Conservation (phyloP, 2,888 invertebrate genomes). For the Blastobasis lacticolella region DNA sequence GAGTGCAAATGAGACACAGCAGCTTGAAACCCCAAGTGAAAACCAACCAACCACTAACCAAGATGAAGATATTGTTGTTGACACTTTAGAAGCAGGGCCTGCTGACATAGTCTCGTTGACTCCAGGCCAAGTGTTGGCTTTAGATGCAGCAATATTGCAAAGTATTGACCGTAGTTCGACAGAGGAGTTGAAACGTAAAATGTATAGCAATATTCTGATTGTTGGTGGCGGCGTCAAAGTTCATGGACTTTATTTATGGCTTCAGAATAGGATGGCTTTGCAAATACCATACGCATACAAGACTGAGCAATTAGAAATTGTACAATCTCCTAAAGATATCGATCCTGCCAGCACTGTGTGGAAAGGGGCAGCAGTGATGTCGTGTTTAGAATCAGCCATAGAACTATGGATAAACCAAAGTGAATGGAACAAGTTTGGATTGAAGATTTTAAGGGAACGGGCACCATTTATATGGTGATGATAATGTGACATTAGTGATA, state of each 20-base stretch:
- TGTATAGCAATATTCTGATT: slow-evolving; percentile 93
- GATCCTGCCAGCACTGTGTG: slow-evolving; percentile 92
- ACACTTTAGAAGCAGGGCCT: slow-evolving; percentile 69
- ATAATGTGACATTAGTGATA: background rate
- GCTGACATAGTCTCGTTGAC: slow-evolving; percentile 81
- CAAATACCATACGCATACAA: slow-evolving; percentile 88
- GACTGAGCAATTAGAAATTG: slow-evolving; percentile 90
- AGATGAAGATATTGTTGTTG: slow-evolving; percentile 85
- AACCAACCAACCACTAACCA: slow-evolving; percentile 61
- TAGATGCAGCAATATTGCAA: slow-evolving; percentile 93
- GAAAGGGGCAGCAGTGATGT: slow-evolving; percentile 96
- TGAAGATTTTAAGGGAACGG: slow-evolving; percentile 89
- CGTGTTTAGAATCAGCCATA: slow-evolving; percentile 92
- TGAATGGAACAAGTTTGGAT: slow-evolving; percentile 91
- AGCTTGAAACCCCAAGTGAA: slow-evolving; percentile 68
- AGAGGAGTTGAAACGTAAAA: slow-evolving; percentile 92
- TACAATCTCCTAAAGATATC: slow-evolving; percentile 92
- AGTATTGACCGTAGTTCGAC: slow-evolving; percentile 92
- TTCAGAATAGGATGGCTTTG: slow-evolving; percentile 88
- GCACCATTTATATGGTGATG: slow-evolving; percentile 91
- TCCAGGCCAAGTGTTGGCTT: slow-evolving; percentile 86
- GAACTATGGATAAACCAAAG: slow-evolving; percentile 91
- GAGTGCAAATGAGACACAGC: slow-evolving; percentile 53
- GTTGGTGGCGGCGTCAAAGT: slow-evolving; percentile 95
- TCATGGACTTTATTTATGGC: slow-evolving; percentile 86